Evolutionary conservation across 2,888 invertebrate genomes (phyloP), one percentile per base, ranked within the genome.

Genomic region (Mechanitis messenoides): DNA sequence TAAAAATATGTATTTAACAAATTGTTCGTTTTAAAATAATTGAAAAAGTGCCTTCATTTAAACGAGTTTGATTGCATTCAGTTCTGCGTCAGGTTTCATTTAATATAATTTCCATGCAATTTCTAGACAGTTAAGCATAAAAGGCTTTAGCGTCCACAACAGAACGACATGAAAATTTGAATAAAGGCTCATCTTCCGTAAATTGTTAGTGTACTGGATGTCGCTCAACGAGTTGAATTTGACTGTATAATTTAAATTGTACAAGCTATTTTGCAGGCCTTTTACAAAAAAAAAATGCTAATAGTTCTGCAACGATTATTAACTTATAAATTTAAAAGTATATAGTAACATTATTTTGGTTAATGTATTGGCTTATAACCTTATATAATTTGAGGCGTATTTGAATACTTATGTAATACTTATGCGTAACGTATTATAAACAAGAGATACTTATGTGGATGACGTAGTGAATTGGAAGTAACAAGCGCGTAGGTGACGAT

Each of bases 71-170:
- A 60, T 55, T 59, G 28, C 38, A 28, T 42, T 45, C 46, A 58
- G 53, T 47, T 56, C 46, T 42, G 45, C 53, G 12, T 38, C 20
- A 53, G 54, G 55, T 53, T 53, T 60, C 54, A 38, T 50, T 58
- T 38, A 60, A 20, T 53, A 56, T 56, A 62, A 61, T 65, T 58
- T 56, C 46, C 38, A 60, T 59, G 56, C 74, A 76, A 76, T 77
- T 78, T 77, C 64, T 68, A 68, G 64, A 66, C 68, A 68, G 71
- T 73, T 68, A 57, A 72, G 64, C 61, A 71, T 65, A 69, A 75
- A 74, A 74, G 65, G 65, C 68, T 71, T 69, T 68, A 63, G 12
- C 58, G 62, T 66, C 72, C 65, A 63, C 70, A 71, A 66, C 68
- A 64, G 64, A 62, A 68, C 70, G 66, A 68, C 67, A 71, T 68